Evolutionary conservation across 1,140 invertebrate species (phyloP), one percentile per base, ranked within the genome.

Genomic region (Drosophila ercepeae): DNA sequence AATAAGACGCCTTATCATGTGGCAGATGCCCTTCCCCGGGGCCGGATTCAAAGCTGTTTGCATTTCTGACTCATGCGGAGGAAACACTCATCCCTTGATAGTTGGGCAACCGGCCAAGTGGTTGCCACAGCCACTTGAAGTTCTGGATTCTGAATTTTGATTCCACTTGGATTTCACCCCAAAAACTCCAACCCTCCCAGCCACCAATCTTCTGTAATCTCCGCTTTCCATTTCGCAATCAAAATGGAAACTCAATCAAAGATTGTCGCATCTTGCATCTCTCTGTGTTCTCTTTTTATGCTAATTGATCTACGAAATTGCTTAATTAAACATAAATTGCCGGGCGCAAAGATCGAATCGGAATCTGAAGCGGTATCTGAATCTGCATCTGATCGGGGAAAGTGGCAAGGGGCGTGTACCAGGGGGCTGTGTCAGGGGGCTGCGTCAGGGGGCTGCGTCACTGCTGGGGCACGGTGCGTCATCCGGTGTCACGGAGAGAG

Each of bases 321-420:
- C 61, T 63, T 61, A 84, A 86, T 84, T 84, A 81, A 76, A 78
- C 72, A 74, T 76, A 86, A 76, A 79, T 86, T 83, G 74, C 45
- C 21, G 18, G 48, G 18, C 13, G 59, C 41, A 54, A 13, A 18
- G 39, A 78, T 59, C 60, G 70, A 84, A 75, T n/a, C n/a, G n/a
- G n/a, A n/a, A n/a, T n/a, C n/a, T n/a, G n/a, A n/a, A n/a, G n/a
- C n/a, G n/a, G n/a, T n/a, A n/a, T n/a, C n/a, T n/a, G n/a, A n/a
- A n/a, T n/a, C n/a, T n/a, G n/a, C n/a, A n/a, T 16, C 49, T 39
- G 49, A 58, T 76, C 58, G 61, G 83, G 52, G 27, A 32, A 76
- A 75, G 75, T 53, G 67, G 36, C 8, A 29, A 14, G 25, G 34
- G 42, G 21, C 21, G 21, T 21, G 21, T 2, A 21, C 21, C 7